Base-by-base conservation (phyloP, 1,140 invertebrate species). In the Hetaerina americana region DNA sequence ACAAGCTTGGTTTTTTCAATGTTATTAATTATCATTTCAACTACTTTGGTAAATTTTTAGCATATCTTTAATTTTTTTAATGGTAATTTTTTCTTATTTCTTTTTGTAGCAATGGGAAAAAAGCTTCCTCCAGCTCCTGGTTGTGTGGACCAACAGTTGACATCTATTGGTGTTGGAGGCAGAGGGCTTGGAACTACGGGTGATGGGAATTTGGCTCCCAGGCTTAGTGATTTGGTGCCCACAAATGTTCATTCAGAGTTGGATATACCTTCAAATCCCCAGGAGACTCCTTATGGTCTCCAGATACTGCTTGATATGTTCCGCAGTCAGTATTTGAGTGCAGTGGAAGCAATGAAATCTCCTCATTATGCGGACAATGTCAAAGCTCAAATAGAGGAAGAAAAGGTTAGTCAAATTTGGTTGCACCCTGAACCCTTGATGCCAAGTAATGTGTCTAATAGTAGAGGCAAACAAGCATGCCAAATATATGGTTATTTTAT, bases 91-190 rank as follows among this genome's bases (percentile, higher is more conserved):
- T 29, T 73, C 57, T 73, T 73, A 73, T 57, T 28, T 25, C 49
- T 72, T 69, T 75, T 73, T 73, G 25, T 72, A 81, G 85, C 85
- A 8, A 78, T 82, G 31, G 86, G 87, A 5, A 89, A 90, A 76
- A 90, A 90, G 76, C 79, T 87, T 74, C 90, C 90, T 22, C 91
- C 92, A 22, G 92, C 93, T 22, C 93, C 92, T 18, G 94, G 94
- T 66, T 94, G 92, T 77, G 90, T 96, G 66, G 93, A 94, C 79
- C 93, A 95, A 80, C 92, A 94, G 76, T 81, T 96, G 57, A 93
- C 92, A 10, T 87, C 89, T 22, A 57, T 57, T 10, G 40, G 40
- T 12, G 40, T 57, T 57, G 40, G 15, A 18, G 40, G 40, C 2
- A 57, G 40, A 57, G 40, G 40, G 1, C 40, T 57, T 57, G 40